A percentile compares a stretch with the other conserved stretches of the same genome.
Conservation (phyloP, 2,797 vertebrate genomes). For the Bradypodion pumilum region DNA sequence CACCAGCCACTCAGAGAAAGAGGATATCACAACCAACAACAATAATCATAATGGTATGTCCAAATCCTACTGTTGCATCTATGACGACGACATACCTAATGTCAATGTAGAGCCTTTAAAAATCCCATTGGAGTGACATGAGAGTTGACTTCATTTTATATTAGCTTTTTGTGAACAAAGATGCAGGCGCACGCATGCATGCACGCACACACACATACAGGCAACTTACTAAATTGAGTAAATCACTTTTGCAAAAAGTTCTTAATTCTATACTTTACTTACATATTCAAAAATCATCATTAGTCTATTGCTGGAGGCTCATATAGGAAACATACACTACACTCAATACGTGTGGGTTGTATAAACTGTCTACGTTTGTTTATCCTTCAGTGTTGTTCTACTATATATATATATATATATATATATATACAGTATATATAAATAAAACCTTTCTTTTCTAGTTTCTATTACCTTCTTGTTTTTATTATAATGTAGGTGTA, state of each 20-base stretch:
- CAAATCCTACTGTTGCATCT: background rate
- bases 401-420: too few relatives aligned
- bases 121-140: background rate
- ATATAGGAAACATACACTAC: background rate
- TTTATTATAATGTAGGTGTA: constrained; percentile 75
- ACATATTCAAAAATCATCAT: background rate
- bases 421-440: too few relatives aligned
- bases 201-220: too few relatives aligned
- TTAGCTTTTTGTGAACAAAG: background rate
- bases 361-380: background rate
- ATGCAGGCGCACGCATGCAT: too few relatives aligned
- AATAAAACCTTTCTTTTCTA: background rate
- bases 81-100: background rate
- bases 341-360: background rate
- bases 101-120: background rate
- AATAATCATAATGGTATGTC: constrained; percentile 87
- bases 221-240: too few relatives aligned
- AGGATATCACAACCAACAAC: constrained; percentile 77
- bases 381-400: rapidly evolving
- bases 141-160: background rate
- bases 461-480: background rate
- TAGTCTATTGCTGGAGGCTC: background rate
- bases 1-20: constrained; percentile 88
- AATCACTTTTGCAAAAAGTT: background rate
- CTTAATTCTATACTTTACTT: background rate